Evolutionary conservation across 2,797 vertebrate species (phyloP).

Genomic region (Gambusia yucatana): DNA sequence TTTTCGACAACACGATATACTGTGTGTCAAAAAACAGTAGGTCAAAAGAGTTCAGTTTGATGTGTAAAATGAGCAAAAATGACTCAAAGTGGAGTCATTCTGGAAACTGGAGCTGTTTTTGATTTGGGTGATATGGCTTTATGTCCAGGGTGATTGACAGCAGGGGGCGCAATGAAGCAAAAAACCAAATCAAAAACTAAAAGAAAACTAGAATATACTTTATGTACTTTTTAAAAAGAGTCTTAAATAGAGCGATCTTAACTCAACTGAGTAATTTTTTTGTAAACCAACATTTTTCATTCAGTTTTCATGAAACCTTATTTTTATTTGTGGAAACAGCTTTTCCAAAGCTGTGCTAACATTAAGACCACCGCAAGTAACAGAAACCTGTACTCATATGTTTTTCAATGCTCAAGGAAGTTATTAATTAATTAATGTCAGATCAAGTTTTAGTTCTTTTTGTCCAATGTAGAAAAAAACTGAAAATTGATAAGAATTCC

Average conservation of each 20-base stretch:
- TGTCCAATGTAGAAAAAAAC: neutral
- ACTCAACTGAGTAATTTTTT: neutral
- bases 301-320: neutral
- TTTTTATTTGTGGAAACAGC: neutral
- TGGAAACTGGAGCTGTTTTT: neutral
- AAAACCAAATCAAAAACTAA: neutral
- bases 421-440: neutral
- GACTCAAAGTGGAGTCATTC: too few relatives aligned
- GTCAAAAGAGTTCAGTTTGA: too few relatives aligned
- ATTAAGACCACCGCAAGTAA: neutral
- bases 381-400: neutral
- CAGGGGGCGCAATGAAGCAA: neutral
- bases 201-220: neutral
- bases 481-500: neutral
- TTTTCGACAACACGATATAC: too few relatives aligned
- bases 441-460: neutral
- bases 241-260: neutral
- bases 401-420: neutral
- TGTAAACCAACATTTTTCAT: neutral
- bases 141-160: neutral
- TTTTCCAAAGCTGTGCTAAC: neutral
- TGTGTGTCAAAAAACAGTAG: too few relatives aligned
- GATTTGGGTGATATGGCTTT: neutral
- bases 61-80: too few relatives aligned
- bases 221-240: neutral